These are phyloP conservation scores for Pammene aurita DNA, from an alignment of 2,888 invertebrate genomes.

Conservation along the genomic window DNA sequence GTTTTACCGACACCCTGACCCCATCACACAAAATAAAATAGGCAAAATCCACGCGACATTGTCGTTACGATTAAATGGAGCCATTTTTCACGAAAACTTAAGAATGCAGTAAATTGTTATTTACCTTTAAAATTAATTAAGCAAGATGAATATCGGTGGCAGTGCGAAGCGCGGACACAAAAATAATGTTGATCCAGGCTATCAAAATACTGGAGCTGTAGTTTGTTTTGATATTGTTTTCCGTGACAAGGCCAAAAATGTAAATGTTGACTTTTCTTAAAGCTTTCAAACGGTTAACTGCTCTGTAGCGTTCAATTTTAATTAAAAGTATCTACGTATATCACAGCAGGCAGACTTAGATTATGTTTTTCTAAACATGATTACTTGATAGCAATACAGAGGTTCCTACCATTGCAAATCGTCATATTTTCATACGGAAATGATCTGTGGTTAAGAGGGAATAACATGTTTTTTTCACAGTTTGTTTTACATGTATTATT, in stretches of 20 bases:
- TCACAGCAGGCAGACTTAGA: too few relatives aligned
- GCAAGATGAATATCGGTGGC: constrained; percentile 4
- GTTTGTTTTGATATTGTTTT: constrained; percentile 11
- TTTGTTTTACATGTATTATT: too few relatives aligned
- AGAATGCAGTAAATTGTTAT: constrained; percentile 2
- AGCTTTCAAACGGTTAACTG: not conserved
- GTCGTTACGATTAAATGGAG: not conserved
- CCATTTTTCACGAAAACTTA: constrained; percentile 4
- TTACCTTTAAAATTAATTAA: constrained; percentile 26
- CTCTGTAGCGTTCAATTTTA: too few relatives aligned
- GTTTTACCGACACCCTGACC: too few relatives aligned
- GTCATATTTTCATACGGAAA: too few relatives aligned
- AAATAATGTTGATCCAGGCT: constrained; percentile 26
- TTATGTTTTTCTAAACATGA: too few relatives aligned
- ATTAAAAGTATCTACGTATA: too few relatives aligned
- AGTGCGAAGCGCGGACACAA: constrained; percentile 2
- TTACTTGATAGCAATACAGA: too few relatives aligned
- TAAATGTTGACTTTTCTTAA: not conserved
- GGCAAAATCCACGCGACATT: not conserved
- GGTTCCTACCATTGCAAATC: too few relatives aligned
- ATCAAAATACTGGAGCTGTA: constrained; percentile 19
- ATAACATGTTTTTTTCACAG: too few relatives aligned
- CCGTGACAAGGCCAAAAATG: not conserved
- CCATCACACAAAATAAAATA: not conserved
- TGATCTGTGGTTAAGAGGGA: too few relatives aligned